Evolutionary conservation across 2,888 invertebrate species (phyloP), one percentile per base, ranked within the genome.

Genomic region (Napeogenes sylphis): DNA sequence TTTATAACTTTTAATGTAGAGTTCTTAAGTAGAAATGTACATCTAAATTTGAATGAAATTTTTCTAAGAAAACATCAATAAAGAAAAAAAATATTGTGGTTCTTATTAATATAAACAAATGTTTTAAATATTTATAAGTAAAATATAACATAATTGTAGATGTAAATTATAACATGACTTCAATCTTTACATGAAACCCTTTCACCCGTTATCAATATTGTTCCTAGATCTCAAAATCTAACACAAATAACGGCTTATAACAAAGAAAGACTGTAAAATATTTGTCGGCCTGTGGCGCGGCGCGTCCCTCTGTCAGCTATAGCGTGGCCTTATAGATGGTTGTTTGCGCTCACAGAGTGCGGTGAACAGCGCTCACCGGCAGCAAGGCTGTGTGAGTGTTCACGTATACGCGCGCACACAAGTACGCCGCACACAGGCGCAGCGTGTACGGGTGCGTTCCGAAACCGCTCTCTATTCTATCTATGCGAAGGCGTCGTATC

Each of bases 281-380:
- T 56, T 51, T 58, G 77, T 71, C 86, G 85, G 87, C 87, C 72
- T 81, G 79, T 73, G 78, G 79, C 90, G 84, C 78, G 83, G 79
- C 77, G 68, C 85, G 81, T 76, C 88, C 90, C 87, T 85, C 83
- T 80, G 90, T 88, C 89, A 83, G 88, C 90, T 90, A 90, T 90
- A 90, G 90, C 90, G 90, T 90, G 90, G 90, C 90, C 90, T 90
- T 90, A 90, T 90, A 90, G 90, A 90, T 90, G 90, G 90, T 90
- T 90, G 90, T 90, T 90, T 90, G 90, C 90, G 90, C 90, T 90
- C 90, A 90, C 90, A 90, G 90, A 90, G 90, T 90, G 90, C 90
- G 90, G 90, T 90, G 90, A 90, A 90, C 90, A 90, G 90, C 90
- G 90, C 90, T 90, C 90, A 89, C 90, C 90, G 90, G 87, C 83